Conservation (phyloP, 1,140 invertebrate species). For the Megalonaias nervosa region DNA sequence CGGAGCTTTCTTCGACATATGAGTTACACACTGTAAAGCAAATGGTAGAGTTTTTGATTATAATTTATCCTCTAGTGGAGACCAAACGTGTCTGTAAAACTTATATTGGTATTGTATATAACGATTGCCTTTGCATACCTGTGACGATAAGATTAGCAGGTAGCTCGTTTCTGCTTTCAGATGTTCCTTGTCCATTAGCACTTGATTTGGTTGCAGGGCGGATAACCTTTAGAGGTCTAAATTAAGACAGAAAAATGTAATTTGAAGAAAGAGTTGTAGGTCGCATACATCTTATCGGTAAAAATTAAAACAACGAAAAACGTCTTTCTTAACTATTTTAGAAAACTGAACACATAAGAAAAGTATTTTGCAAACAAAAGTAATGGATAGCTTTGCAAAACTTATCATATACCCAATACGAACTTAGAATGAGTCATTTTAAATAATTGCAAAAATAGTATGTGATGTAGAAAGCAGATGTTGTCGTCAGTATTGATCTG, state of each 20-base stretch:
- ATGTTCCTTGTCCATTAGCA: background rate
- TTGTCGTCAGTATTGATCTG: too few relatives aligned
- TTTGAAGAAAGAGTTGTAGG: too few relatives aligned
- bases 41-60: background rate
- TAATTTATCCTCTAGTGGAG: background rate
- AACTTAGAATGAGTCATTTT: too few relatives aligned
- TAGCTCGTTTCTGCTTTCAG: slow-evolving; percentile 29
- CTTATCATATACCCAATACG: too few relatives aligned
- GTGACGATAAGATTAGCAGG: slow-evolving; percentile 37
- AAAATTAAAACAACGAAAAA: too few relatives aligned
- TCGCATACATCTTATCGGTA: too few relatives aligned
- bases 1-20: background rate
- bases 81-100: background rate
- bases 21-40: background rate
- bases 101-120: background rate
- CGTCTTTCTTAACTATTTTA: too few relatives aligned
- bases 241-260: background rate
- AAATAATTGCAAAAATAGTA: too few relatives aligned
- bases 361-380: too few relatives aligned
- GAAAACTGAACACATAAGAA: too few relatives aligned
- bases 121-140: background rate
- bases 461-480: too few relatives aligned
- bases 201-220: slow-evolving; percentile 26
- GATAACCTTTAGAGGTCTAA: slow-evolving; percentile 29
- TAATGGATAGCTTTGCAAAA: too few relatives aligned